Evolutionary conservation across 2,797 vertebrate genomes (phyloP), one percentile per base, ranked within the genome.

Genomic region (Thamnophis elegans): DNA sequence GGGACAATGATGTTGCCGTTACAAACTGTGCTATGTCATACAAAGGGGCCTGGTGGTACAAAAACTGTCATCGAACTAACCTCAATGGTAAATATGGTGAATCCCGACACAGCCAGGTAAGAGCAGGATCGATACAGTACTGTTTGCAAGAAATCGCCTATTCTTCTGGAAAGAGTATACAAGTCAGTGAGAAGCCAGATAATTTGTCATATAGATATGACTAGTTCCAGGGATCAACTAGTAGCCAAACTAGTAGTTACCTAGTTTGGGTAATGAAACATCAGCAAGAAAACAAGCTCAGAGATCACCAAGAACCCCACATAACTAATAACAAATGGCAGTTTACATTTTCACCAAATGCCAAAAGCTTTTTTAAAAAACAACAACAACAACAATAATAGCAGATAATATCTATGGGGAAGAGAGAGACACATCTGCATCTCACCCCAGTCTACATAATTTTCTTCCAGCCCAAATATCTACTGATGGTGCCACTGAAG

Each of bases 21-120:
- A 99, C 99, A 95, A 99, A 99, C 97, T 99, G 99, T 42, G 99
- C 99, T 95, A 97, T 99, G 98, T 99, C 99, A 9, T 99, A 99
- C 97, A 99, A 99, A 98, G 99, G 99, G 92, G 99, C 99, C 9
- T 99, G 99, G 99, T 99, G 99, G 99, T 99, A 99, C 58, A 99
- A 99, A 98, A 99, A 99, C 97, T 99, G 99, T 96, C 99, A 99
- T 96, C 98, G 99, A 90, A 99, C 99, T 95, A 99, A 99, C 97
- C 99, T 99, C 97, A 99, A 99, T 0, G 99, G 99, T 95, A 99
- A 99, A 97, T 99, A 99, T 0, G 99, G 99, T 36, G 99, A 99
- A 96, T 99, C 99, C 95, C 98, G 99, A 96, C 99, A 99, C 97
- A 99, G 99, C 91, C 99, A 99, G 99, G 99, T 99, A 96, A 98